Conservation (phyloP, 2,888 invertebrate species). For the Andrena praecox region DNA sequence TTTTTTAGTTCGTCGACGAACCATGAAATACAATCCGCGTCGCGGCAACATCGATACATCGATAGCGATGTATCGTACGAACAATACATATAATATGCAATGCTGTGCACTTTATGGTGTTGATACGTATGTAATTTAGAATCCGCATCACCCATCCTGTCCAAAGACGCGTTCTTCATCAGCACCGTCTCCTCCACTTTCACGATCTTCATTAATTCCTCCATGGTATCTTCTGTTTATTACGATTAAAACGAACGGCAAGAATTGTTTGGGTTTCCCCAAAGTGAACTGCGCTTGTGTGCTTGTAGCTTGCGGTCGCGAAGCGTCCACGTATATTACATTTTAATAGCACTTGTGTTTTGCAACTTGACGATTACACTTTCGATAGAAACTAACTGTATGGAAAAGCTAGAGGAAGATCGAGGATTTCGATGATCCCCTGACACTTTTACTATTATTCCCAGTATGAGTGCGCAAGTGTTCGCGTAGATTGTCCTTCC, state of each 20-base stretch:
- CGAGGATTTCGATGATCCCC: not conserved
- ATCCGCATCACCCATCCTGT: no score
- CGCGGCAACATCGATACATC: no score
- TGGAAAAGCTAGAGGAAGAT: not conserved
- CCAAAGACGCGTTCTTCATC: conserved; percentile 38
- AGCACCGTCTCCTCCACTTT: conserved; percentile 68
- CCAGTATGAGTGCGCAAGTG: conserved; percentile 90
- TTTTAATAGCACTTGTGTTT: not conserved
- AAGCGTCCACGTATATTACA: not conserved
- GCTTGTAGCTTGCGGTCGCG: conserved; percentile 6
- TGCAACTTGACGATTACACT: not conserved
- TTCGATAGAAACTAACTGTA: not conserved
- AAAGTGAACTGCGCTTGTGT: conserved; percentile 7
- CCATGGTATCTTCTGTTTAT: conserved; percentile 32
- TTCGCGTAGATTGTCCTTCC: conserved; percentile 91
- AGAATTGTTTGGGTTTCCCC: not conserved
- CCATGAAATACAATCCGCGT: no score
- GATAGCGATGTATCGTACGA: no score
- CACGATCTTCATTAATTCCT: conserved; percentile 68
- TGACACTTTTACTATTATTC: conserved; percentile 27
- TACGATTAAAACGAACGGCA: conserved; percentile 1
- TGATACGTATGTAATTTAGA: no score
- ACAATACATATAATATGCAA: no score
- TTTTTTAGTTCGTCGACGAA: no score
- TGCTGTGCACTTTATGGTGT: no score